Percentiles rank a stretch among this genome's conserved stretches.
These are phyloP conservation scores for Euzetes globulus DNA, from an alignment of 2,888 invertebrate species.

Conservation along the genomic window DNA sequence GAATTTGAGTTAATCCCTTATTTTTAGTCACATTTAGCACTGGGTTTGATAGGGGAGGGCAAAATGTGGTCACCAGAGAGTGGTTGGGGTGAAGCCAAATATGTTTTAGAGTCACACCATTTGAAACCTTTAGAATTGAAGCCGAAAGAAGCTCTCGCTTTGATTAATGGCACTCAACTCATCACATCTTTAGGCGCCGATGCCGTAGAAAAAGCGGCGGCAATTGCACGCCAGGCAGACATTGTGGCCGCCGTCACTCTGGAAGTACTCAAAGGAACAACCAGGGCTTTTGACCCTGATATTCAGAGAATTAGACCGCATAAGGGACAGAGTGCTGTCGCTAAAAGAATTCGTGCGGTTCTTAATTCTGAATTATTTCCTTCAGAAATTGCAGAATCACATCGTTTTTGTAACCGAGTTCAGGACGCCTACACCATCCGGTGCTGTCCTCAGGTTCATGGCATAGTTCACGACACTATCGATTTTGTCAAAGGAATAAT, in stretches of 20 bases:
- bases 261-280: slow-evolving; percentile 60
- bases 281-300: slow-evolving; percentile 57
- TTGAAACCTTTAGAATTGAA: slow-evolving; percentile 54
- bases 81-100: slow-evolving; percentile 57
- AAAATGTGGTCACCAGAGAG: slow-evolving; percentile 60
- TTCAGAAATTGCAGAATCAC: slow-evolving; percentile 60
- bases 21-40: slow-evolving; percentile 54
- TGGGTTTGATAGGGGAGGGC: slow-evolving; percentile 61
- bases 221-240: slow-evolving; percentile 58
- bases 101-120: slow-evolving; percentile 55
- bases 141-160: slow-evolving; percentile 59
- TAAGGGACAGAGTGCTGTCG: slow-evolving; percentile 57
- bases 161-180: slow-evolving; percentile 62
- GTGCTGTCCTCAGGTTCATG: slow-evolving; percentile 61
- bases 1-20: background rate
- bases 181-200: slow-evolving; percentile 60
- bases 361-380: slow-evolving; percentile 58
- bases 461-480: slow-evolving; percentile 59
- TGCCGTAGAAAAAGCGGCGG: slow-evolving; percentile 56
- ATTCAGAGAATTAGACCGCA: slow-evolving; percentile 59
- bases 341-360: slow-evolving; percentile 55
- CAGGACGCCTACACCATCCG: slow-evolving; percentile 62
- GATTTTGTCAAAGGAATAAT: slow-evolving; percentile 57
- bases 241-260: slow-evolving; percentile 58
- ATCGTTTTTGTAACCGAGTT: slow-evolving; percentile 58